phyloP scores from a whole-genome alignment of 2,113 vertebrate species.

The Emydura subglobosa region DNA sequence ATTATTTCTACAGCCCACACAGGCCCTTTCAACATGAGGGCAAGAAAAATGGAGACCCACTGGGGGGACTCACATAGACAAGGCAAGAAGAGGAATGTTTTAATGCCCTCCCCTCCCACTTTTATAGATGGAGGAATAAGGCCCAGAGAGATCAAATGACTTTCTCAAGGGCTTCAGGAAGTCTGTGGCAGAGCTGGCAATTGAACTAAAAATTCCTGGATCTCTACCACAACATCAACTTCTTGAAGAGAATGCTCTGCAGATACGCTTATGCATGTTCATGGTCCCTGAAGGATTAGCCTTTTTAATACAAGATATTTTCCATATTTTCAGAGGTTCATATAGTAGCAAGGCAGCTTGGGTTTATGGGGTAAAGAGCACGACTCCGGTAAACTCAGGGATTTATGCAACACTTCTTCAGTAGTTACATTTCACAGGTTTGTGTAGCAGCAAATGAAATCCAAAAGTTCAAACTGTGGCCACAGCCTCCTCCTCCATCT shows the following conservation, averaged over 20 bases:
- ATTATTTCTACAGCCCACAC: not conserved
- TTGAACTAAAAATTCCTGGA: not conserved
- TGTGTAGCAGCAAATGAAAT: not conserved
- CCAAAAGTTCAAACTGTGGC: not conserved
- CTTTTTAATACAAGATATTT: not conserved
- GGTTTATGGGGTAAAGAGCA: not conserved
- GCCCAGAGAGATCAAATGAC: not conserved
- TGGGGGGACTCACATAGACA: not conserved
- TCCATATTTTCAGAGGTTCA: not conserved
- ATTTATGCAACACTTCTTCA: not conserved
- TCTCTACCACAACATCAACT: not conserved
- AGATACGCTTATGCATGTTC: not conserved
- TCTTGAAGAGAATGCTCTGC: not conserved
- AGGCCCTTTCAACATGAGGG: not conserved
- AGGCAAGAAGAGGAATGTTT: not conserved
- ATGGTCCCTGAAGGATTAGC: not conserved
- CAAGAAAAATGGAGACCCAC: not conserved
- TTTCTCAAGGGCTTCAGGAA: not conserved
- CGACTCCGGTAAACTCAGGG: not conserved
- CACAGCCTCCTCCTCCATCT: not conserved
- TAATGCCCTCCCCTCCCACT: not conserved
- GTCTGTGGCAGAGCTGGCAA: not conserved
- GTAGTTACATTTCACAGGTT: not conserved
- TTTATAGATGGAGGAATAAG: not conserved
- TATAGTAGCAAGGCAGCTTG: not conserved